Evolutionary conservation across 2,888 invertebrate species (phyloP).

Genomic region (Eucera pruinosa): DNA sequence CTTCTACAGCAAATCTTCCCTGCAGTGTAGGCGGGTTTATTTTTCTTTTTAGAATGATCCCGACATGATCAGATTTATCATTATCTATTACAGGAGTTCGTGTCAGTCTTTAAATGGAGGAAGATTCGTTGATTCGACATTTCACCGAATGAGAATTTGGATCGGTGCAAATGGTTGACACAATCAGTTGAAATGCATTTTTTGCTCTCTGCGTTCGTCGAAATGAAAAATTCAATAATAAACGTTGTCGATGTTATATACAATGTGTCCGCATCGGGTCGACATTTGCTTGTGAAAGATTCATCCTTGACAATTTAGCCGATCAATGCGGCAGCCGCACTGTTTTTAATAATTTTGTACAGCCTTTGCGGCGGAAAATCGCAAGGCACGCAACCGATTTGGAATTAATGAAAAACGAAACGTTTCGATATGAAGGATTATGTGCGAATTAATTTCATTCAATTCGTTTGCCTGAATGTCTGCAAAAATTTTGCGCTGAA

Average conservation of each 20-base stretch:
- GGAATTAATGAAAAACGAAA: conserved; percentile 9
- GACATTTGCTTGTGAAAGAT: conserved; percentile 18
- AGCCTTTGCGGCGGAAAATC: conserved; percentile 4
- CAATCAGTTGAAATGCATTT: neutral
- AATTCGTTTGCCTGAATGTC: neutral
- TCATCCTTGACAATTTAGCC: conserved; percentile 28
- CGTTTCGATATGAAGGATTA: neutral
- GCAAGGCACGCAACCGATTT: neutral
- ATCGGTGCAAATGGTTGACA: neutral
- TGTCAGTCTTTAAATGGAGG: neutral
- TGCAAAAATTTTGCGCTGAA: no score
- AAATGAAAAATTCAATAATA: conserved; percentile 43
- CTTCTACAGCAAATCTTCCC: no score
- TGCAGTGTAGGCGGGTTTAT: no score
- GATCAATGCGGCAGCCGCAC: conserved; percentile 1
- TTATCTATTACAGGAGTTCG: no score
- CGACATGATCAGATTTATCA: no score
- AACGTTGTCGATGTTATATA: neutral
- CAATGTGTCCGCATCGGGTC: neutral
- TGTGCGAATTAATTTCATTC: conserved; percentile 2
- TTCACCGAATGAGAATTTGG: neutral
- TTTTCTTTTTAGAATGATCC: no score
- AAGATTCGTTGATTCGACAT: neutral
- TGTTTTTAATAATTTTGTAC: conserved; percentile 31
- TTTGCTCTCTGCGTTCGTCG: neutral